These are phyloP conservation scores for Pteria penguin DNA, from an alignment of 2,888 invertebrate genomes.

Conservation along the genomic window DNA sequence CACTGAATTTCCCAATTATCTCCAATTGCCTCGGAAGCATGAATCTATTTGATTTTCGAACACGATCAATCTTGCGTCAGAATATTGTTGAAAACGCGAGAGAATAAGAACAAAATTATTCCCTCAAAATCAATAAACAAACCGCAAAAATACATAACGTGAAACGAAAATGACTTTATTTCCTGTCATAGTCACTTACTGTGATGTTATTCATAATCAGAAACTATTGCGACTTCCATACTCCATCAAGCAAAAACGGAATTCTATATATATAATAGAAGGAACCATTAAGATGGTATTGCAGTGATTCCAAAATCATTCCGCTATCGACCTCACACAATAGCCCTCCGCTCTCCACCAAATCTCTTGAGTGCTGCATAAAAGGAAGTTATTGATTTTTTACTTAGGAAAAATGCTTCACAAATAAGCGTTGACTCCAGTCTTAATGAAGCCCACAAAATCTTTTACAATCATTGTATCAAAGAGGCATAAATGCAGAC, in stretches of 20 bases:
- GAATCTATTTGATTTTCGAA: too few relatives aligned
- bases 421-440: constrained; percentile 18
- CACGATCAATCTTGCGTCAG: too few relatives aligned
- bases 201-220: too few relatives aligned
- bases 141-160: too few relatives aligned
- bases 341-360: constrained; percentile 14
- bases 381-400: constrained; percentile 27
- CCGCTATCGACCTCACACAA: constrained; percentile 14
- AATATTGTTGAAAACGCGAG: too few relatives aligned
- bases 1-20: too few relatives aligned
- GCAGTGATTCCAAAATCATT: constrained; percentile 7
- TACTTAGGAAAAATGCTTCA: constrained; percentile 15
- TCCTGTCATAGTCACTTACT: too few relatives aligned
- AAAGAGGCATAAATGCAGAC: neutral
- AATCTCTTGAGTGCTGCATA: constrained; percentile 23
- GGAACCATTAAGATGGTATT: neutral
- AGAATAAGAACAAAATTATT: too few relatives aligned
- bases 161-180: too few relatives aligned
- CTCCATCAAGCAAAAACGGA: neutral
- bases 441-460: constrained; percentile 14
- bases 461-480: neutral
- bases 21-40: too few relatives aligned
- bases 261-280: neutral
- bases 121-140: too few relatives aligned
- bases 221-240: neutral